These are phyloP conservation scores for Siniperca chuatsi DNA, from an alignment of 2,113 vertebrate species.

Conservation along the genomic window DNA sequence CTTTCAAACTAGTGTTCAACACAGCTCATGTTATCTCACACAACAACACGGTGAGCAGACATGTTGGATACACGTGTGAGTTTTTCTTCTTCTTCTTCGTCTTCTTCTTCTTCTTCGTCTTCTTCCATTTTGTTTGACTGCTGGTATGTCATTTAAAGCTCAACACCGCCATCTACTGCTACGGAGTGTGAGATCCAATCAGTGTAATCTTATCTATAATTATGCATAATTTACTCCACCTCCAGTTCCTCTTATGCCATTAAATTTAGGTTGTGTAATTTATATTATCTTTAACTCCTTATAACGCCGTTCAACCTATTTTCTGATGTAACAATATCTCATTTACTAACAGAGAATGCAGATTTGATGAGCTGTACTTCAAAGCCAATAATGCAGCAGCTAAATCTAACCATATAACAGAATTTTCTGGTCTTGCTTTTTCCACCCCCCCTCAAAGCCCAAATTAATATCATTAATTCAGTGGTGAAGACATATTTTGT, in stretches of 20 bases:
- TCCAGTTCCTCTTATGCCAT: background rate
- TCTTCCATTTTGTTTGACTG: background rate
- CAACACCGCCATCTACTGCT: slow-evolving; percentile 52
- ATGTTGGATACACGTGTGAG: slow-evolving; percentile 81
- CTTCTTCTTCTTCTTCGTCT: slow-evolving; percentile 11
- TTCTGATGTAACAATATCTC: slow-evolving; percentile 6
- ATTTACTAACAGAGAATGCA: slow-evolving; percentile 20
- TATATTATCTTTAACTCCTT: slow-evolving; percentile 1
- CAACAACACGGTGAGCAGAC: slow-evolving; percentile 52
- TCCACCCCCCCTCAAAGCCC: background rate
- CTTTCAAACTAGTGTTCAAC: background rate
- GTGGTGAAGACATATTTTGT: background rate
- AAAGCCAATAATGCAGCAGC: slow-evolving; percentile 18
- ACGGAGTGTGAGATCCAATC: background rate
- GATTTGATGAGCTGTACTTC: slow-evolving; percentile 7
- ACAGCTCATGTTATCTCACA: background rate
- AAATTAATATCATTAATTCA: background rate
- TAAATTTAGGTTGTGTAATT: background rate
- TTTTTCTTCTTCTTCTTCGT: slow-evolving; percentile 4
- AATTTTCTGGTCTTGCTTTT: slow-evolving; percentile 5
- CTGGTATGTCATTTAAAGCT: background rate
- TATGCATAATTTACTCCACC: no score
- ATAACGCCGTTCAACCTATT: background rate
- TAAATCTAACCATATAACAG: slow-evolving; percentile 2
- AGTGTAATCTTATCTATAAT: background rate